Conservation (phyloP, 2,888 invertebrate species). For the Drosophila siamana region DNA sequence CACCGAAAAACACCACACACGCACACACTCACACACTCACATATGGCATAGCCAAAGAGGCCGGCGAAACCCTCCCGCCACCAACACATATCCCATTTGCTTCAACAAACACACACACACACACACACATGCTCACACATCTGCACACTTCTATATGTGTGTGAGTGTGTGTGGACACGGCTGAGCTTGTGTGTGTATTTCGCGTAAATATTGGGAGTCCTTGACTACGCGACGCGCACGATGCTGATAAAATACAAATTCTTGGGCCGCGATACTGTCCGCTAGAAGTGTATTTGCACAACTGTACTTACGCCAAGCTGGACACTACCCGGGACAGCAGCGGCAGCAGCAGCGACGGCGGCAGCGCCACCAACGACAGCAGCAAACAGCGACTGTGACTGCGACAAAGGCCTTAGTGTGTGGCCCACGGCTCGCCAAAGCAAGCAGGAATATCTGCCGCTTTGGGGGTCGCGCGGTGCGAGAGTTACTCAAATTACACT, state of each 20-base stretch:
- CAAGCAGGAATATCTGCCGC: conserved; percentile 57
- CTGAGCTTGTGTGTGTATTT: conserved; percentile 58
- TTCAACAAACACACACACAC: conserved; percentile 67
- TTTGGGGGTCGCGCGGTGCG: conserved; percentile 43
- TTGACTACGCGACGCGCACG: conserved; percentile 81
- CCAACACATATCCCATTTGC: conserved; percentile 77
- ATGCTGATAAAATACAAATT: conserved; percentile 81
- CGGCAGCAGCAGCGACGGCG: conserved; percentile 8
- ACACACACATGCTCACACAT: conserved; percentile 22
- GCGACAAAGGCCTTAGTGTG: conserved; percentile 56
- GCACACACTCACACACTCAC: conserved; percentile 54
- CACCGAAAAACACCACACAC: conserved; percentile 36
- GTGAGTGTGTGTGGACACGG: conserved; percentile 8
- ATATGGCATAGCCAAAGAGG: conserved; percentile 43
- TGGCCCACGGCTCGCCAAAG: conserved; percentile 73
- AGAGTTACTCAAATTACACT: conserved; percentile 47
- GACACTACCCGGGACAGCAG: conserved; percentile 60
- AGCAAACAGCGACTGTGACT: conserved; percentile 20
- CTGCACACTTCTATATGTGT: conserved; percentile 15
- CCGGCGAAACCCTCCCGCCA: conserved; percentile 61
- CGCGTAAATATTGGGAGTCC: conserved; percentile 82
- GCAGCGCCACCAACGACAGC: not conserved
- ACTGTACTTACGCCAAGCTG: conserved; percentile 80
- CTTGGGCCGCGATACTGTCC: conserved; percentile 80
- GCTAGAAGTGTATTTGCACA: conserved; percentile 76